These are phyloP conservation scores for Coelopa pilipes DNA, from an alignment of 2,888 invertebrate genomes.

Conservation along the genomic window DNA sequence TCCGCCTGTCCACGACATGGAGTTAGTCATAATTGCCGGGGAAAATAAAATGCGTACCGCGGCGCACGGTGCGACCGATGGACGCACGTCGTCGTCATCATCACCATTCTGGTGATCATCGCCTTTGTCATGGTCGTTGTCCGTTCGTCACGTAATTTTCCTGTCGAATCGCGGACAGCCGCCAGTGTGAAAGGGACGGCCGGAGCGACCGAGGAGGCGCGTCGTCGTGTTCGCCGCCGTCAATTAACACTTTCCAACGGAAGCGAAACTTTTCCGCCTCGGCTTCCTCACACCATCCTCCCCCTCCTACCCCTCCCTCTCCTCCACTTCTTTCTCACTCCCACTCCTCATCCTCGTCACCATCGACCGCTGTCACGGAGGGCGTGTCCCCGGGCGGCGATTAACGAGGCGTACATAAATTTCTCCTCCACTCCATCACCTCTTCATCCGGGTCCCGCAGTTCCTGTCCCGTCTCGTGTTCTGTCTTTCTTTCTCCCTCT, in stretches of 20 bases:
- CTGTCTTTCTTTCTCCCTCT: not conserved
- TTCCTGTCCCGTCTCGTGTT: not conserved
- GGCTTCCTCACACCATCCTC: not conserved
- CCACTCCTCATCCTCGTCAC: not conserved
- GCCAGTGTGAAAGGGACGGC: not conserved
- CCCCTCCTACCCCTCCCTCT: not conserved
- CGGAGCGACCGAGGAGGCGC: not conserved
- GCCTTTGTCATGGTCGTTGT: no score
- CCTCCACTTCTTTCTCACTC: no score
- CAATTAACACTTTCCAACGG: slow-evolving; percentile 36
- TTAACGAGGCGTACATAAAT: slow-evolving; percentile 1
- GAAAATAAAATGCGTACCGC: no score
- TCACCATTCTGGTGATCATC: no score
- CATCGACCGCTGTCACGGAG: not conserved
- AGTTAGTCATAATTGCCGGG: no score
- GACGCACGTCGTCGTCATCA: no score
- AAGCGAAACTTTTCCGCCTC: slow-evolving; percentile 31
- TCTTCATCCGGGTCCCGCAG: not conserved
- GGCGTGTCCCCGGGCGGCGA: not conserved
- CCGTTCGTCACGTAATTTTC: slow-evolving; percentile 7
- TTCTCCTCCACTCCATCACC: not conserved
- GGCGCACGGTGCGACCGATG: no score
- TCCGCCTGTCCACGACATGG: no score
- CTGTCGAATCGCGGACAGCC: not conserved
- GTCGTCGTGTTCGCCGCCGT: slow-evolving; percentile 17